Base-by-base conservation (phyloP, 2,797 vertebrate species). In the Darevskia mixta region DNA sequence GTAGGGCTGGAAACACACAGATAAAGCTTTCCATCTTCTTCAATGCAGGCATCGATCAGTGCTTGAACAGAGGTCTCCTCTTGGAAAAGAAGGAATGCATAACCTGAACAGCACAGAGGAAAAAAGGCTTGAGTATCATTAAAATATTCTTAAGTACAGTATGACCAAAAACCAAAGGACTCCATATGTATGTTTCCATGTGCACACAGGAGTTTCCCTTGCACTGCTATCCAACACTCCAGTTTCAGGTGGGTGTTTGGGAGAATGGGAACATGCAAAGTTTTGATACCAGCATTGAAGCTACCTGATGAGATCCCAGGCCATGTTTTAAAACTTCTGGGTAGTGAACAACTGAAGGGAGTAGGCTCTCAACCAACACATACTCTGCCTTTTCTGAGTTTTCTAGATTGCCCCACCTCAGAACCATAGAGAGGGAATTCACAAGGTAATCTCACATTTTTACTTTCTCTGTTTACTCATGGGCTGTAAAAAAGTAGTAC, bases 71-170 rank as follows among this genome's bases (percentile, higher is more conserved):
- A 99, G 94, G 96, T 99, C 96, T 99, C 99, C 95, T 99, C 99
- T 97, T 99, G 99, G 96, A 99, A 99, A 93, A 99, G 98, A 95
- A 99, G 98, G 97, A 99, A 99, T 0, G 99, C 99, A 5, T 99
- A 99, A 91, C 99, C 99, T 99, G 93, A 88, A 91, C 93, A 25
- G 86, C 80, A 90, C 41, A 90, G 58, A 15, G 91, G 64, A 25
- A 0, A n/a, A 4, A 20, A 35, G 80, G 0, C 23, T 49, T 27
- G n/a, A 64, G 75, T 87, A 82, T 45, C 45, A 20, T 82, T 41
- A 29, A 38, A 58, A 1, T 81, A 89, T 69, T 35, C 55, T 45
- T 23, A 77, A 25, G 49, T 43, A 43, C 41, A 43, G 6, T 25
- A 49, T 35, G 76, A 69, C 6, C 64, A 69, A 10, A 20, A 86